Evolutionary conservation across 2,797 vertebrate species (phyloP).

Genomic region (Tiaroga cobitis): DNA sequence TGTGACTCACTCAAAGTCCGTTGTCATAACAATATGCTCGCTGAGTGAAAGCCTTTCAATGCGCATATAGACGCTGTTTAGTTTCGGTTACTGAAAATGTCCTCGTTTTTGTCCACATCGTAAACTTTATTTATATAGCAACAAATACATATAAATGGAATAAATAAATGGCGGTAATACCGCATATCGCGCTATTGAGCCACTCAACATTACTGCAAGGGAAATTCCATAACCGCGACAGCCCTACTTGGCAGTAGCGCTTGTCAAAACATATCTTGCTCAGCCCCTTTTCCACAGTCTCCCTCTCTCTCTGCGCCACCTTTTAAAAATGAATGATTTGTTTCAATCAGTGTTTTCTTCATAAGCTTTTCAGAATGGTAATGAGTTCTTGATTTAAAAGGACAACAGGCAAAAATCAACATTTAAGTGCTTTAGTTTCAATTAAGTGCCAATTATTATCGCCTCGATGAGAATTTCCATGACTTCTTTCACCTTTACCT

Average conservation of each 20-base stretch:
- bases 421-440: not conserved
- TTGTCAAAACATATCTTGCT: not conserved
- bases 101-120: too few relatives aligned
- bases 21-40: too few relatives aligned
- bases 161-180: too few relatives aligned
- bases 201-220: too few relatives aligned
- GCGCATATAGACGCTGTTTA: too few relatives aligned
- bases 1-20: too few relatives aligned
- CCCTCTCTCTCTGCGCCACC: not conserved
- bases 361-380: not conserved
- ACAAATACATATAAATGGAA: too few relatives aligned
- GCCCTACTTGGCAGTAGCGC: not conserved
- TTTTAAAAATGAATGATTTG: not conserved
- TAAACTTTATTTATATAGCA: too few relatives aligned
- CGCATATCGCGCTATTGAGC: too few relatives aligned
- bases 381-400: conserved; percentile 27
- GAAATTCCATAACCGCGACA: too few relatives aligned
- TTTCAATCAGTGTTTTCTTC: conserved; percentile 18
- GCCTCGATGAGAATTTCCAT: conserved; percentile 10
- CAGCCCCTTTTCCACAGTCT: not conserved
- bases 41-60: too few relatives aligned
- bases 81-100: too few relatives aligned
- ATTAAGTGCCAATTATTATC: conserved; percentile 20
- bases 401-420: not conserved
- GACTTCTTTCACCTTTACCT: not conserved